These are phyloP conservation scores for Coelinius sp. DNA, from an alignment of 2,888 invertebrate genomes.

Conservation along the genomic window DNA sequence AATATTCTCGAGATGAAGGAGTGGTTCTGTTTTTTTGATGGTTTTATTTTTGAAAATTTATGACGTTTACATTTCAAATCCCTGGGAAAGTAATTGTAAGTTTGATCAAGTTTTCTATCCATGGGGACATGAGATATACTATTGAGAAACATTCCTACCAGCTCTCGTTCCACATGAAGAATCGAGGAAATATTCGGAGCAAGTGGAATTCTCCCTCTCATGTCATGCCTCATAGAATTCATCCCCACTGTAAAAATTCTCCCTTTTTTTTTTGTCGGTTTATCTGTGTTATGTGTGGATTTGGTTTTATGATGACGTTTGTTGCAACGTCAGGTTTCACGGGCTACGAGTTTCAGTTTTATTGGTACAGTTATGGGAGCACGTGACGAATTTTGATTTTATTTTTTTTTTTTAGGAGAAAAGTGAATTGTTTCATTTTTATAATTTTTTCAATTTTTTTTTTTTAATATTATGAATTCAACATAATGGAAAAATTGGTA, in stretches of 20 bases:
- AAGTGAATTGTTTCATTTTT: neutral
- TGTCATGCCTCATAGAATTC: slow-evolving; percentile 51
- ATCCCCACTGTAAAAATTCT: slow-evolving; percentile 29
- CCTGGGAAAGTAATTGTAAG: neutral
- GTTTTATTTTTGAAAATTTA: neutral
- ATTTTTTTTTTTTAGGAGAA: neutral
- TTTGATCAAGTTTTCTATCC: no score
- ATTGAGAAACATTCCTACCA: neutral
- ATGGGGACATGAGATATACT: neutral
- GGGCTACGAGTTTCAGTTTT: slow-evolving; percentile 21
- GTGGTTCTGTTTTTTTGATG: neutral
- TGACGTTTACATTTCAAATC: neutral
- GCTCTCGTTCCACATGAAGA: neutral
- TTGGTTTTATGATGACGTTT: slow-evolving; percentile 28
- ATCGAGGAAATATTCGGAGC: neutral
- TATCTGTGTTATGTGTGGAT: neutral
- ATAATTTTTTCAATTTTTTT: neutral
- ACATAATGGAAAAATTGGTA: neutral
- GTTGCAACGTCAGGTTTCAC: slow-evolving; percentile 52
- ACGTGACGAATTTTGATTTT: neutral
- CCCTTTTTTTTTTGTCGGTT: neutral
- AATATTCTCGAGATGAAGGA: slow-evolving; percentile 3
- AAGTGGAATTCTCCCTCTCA: slow-evolving; percentile 16
- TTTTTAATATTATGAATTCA: neutral
- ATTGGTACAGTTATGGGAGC: neutral